Base-by-base conservation (phyloP, 2,888 invertebrate species). In the Sialis fuliginosa region DNA sequence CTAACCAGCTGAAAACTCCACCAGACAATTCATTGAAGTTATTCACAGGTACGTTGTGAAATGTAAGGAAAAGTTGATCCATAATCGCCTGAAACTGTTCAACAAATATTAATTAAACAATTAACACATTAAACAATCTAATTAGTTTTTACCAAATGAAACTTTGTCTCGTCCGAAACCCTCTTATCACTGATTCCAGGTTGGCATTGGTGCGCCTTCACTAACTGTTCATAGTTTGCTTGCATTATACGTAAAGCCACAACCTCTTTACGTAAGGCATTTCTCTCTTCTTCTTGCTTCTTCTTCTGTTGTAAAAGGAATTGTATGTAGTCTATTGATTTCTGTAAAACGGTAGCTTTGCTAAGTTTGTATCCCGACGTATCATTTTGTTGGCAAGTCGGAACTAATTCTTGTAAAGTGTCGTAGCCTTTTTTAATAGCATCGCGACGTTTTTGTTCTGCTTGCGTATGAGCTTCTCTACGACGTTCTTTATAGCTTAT, bases 391-490 rank as follows among this genome's bases (percentile, higher is more conserved):
- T 91, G 90, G 59, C 95, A 95, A 46, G 87, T 90, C 0, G 95
- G 95, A 8, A 96, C 93, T 52, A 95, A 68, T 57, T 86, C 85
- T 65, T 93, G 93, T 12, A 96, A 70, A 3, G 87, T 86, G 63
- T 95, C 93, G 63, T 96, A 96, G 0, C 95, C 95, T 63, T 90
- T 92, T 66, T 95, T 96, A 51, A 96, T 96, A 2, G 95, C 93
- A 74, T 96, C 95, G 58, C 95, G 74, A 52, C 96, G 73, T 62
- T 95, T 95, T 63, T 96, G 95, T 64, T 96, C 96, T 3, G 96
- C 95, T 69, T 93, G 79, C 0, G 95, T 95, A 61, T 95, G 95
- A 5, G 95, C 95, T 64, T 95, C 93, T 51, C 95, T 72, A 47
- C 95, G 74, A 35, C 95, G 72, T 59, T 96, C 93, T 62, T 92